A percentile compares a stretch with the other conserved stretches of the same genome.
These are phyloP conservation scores for Pseudonaja textilis DNA, from an alignment of 2,113 vertebrate genomes.

Conservation along the genomic window DNA sequence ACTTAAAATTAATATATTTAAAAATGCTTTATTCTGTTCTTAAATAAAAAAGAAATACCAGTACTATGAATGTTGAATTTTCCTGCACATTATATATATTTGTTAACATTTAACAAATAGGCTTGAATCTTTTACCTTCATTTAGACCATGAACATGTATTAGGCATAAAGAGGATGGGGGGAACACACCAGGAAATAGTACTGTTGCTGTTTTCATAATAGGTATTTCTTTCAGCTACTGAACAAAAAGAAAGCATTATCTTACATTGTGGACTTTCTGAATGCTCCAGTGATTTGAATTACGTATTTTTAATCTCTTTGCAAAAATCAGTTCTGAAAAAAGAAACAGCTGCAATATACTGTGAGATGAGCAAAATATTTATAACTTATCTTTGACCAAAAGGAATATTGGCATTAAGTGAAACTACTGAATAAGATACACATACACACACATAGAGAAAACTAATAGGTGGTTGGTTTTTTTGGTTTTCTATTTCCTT, in stretches of 20 bases:
- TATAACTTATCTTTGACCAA: slow-evolving; percentile 41
- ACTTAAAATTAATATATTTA: slow-evolving; percentile 63
- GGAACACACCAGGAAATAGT: not conserved
- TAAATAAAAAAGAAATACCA: slow-evolving; percentile 48
- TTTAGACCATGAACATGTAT: slow-evolving; percentile 59
- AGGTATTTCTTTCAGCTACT: slow-evolving; percentile 29
- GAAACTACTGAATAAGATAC: slow-evolving; percentile 20
- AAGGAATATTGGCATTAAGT: slow-evolving; percentile 46
- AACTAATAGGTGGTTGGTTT: not conserved
- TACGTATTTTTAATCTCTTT: slow-evolving; percentile 18
- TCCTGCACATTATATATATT: slow-evolving; percentile 4
- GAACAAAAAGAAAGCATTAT: slow-evolving; percentile 7
- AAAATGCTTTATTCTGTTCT: slow-evolving; percentile 66
- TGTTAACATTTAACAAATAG: slow-evolving; percentile 34
- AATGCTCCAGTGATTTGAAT: slow-evolving; percentile 29
- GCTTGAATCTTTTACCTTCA: slow-evolving; percentile 38
- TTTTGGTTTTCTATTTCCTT: not conserved
- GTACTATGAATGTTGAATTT: slow-evolving; percentile 47
- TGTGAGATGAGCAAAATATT: slow-evolving; percentile 46
- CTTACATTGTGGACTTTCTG: not conserved
- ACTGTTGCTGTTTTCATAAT: slow-evolving; percentile 53
- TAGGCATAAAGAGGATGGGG: slow-evolving; percentile 44
- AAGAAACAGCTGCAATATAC: slow-evolving; percentile 53
- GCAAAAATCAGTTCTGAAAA: slow-evolving; percentile 43
- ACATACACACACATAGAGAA: not conserved